Percentiles rank a stretch among this genome's conserved stretches.
Conservation (phyloP, 2,888 invertebrate species). For the Melolontha melolontha region DNA sequence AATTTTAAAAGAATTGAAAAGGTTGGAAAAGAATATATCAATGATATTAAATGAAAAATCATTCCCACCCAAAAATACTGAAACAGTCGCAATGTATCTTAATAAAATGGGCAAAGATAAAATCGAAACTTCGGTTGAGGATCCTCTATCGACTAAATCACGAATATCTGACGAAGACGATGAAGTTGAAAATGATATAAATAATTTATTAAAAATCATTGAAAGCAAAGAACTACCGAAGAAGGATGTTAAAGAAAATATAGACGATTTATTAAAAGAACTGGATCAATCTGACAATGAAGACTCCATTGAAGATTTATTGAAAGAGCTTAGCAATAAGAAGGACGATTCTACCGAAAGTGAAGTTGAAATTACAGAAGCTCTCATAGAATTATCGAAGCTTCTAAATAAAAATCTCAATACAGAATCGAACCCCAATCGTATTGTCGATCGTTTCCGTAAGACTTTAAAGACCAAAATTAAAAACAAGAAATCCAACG, state of each 20-base stretch:
- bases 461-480: not conserved
- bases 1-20: slow-evolving; percentile 14
- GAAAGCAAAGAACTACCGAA: slow-evolving; percentile 40
- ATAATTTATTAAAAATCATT: slow-evolving; percentile 36
- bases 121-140: slow-evolving; percentile 22
- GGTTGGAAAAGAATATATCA: slow-evolving; percentile 23
- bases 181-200: not conserved
- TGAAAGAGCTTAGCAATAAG: not conserved
- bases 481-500: slow-evolving; percentile 1
- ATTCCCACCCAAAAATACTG: not conserved
- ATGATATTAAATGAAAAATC: not conserved
- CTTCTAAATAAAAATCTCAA: slow-evolving; percentile 1
- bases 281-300: not conserved
- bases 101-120: too few species aligned
- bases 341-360: not conserved
- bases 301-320: not conserved
- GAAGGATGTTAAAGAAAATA: not conserved
- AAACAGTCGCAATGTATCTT: slow-evolving; percentile 2
- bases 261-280: slow-evolving; percentile 18
- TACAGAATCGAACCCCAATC: slow-evolving; percentile 1
- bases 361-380: slow-evolving; percentile 1
- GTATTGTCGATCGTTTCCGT: not conserved
- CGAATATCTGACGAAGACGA: slow-evolving; percentile 33
- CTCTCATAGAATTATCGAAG: not conserved
- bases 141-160: not conserved